Percentiles rank a stretch among this genome's conserved stretches.
Conservation (phyloP, 2,888 invertebrate species). For the Pheosia tremula region DNA sequence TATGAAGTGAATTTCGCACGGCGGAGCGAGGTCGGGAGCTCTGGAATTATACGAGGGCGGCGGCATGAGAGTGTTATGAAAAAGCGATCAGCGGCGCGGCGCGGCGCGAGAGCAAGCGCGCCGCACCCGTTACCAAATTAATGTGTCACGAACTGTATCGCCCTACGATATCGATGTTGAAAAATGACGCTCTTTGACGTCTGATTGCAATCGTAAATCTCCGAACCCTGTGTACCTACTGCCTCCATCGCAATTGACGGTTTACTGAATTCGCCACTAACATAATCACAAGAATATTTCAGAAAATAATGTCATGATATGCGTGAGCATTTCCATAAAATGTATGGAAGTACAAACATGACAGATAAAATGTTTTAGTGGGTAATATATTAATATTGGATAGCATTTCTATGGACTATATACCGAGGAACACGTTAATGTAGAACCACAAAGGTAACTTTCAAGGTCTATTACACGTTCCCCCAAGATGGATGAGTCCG, state of each 20-base stretch:
- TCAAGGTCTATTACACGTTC: conserved; percentile 27
- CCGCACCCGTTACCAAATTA: conserved; percentile 63
- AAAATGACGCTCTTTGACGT: conserved; percentile 61
- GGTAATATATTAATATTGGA: neutral
- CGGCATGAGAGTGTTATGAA: conserved; percentile 45
- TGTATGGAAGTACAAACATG: neutral
- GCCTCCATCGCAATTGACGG: conserved; percentile 33
- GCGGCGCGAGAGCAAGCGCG: conserved; percentile 20
- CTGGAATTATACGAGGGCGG: conserved; percentile 16
- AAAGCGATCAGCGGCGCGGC: conserved; percentile 49
- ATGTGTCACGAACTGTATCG: conserved; percentile 65
- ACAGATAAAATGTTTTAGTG: neutral
- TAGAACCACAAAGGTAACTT: conserved; percentile 29
- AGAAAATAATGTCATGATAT: neutral
- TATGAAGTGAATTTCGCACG: conserved; percentile 30
- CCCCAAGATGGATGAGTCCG: conserved; percentile 25
- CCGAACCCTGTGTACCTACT: conserved; percentile 27
- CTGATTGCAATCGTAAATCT: conserved; percentile 67
- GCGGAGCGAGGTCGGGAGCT: conserved; percentile 24
- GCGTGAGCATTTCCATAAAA: neutral
- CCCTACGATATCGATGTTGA: conserved; percentile 61
- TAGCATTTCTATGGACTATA: neutral
- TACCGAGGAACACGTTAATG: conserved; percentile 21
- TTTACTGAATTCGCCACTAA: conserved; percentile 29
- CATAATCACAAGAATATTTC: neutral